phyloP scores from a whole-genome alignment of 1,140 invertebrate species.

The Euwallacea fornicatus region DNA sequence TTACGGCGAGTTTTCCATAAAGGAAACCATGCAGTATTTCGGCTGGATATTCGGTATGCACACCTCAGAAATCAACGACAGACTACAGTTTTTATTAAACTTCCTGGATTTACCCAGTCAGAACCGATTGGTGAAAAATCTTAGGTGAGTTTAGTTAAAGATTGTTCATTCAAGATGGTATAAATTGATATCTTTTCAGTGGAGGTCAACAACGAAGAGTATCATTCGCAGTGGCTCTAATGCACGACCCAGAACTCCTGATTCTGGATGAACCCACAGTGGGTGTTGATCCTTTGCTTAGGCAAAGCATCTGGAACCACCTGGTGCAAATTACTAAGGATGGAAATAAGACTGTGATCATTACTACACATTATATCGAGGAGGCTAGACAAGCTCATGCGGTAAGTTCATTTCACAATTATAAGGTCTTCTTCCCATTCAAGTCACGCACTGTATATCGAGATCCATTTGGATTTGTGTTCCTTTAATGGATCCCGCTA shows the following conservation, averaged over 20 bases:
- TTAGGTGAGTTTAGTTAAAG: constrained; percentile 44
- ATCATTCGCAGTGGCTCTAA: constrained; percentile 88
- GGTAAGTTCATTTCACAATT: constrained; percentile 54
- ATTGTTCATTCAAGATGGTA: background rate
- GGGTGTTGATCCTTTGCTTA: constrained; percentile 73
- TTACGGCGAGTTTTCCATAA: constrained; percentile 92
- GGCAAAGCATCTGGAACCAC: constrained; percentile 74
- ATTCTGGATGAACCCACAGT: constrained; percentile 96
- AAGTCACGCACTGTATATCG: too few relatives aligned
- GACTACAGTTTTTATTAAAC: constrained; percentile 84
- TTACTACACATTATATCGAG: constrained; percentile 80
- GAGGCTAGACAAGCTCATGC: constrained; percentile 73
- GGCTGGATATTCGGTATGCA: constrained; percentile 95
- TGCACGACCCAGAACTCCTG: constrained; percentile 90
- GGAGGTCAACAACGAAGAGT: constrained; percentile 91
- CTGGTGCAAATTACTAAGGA: constrained; percentile 66
- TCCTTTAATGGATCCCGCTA: constrained; percentile 11
- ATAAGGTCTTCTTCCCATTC: too few relatives aligned
- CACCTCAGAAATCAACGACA: constrained; percentile 74
- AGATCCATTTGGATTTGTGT: background rate
- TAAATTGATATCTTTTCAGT: constrained; percentile 55
- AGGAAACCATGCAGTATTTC: constrained; percentile 95
- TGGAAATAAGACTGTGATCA: constrained; percentile 69
- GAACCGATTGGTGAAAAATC: constrained; percentile 83
- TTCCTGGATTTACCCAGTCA: constrained; percentile 87